Conservation (phyloP, 2,888 invertebrate species). For the Lordiphosa fenestrarum region DNA sequence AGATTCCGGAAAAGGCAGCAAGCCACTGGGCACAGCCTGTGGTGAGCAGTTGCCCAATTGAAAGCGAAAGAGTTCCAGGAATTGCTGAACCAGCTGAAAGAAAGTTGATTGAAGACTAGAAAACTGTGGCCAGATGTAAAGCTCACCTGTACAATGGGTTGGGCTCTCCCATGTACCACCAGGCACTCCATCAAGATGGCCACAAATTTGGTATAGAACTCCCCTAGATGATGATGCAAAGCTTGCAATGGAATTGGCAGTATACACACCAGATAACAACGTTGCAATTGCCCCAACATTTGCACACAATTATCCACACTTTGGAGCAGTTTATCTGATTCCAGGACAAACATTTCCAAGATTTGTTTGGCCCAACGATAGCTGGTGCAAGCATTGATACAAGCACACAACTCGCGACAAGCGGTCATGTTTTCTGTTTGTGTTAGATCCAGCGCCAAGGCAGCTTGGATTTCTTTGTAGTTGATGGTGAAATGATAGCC, state of each 20-base stretch:
- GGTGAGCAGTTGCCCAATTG: constrained; percentile 46
- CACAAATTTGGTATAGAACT: constrained; percentile 74
- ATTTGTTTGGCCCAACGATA: constrained; percentile 78
- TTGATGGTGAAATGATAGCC: constrained; percentile 67
- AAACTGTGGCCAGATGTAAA: too few relatives aligned
- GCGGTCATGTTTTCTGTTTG: constrained; percentile 27
- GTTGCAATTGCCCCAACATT: constrained; percentile 64
- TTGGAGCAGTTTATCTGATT: constrained; percentile 72
- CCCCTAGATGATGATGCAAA: constrained; percentile 57
- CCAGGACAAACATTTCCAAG: constrained; percentile 69
- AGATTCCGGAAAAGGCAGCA: constrained; percentile 39
- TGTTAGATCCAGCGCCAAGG: constrained; percentile 37
- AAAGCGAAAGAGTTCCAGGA: constrained; percentile 53
- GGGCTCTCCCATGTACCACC: constrained; percentile 44
- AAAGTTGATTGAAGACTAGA: too few relatives aligned
- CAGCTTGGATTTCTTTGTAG: constrained; percentile 51
- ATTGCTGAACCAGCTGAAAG: constrained; percentile 46
- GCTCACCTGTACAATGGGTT: constrained; percentile 42
- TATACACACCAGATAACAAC: constrained; percentile 74
- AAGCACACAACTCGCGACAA: constrained; percentile 50
- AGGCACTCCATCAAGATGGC: constrained; percentile 67
- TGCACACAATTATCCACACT: constrained; percentile 43
- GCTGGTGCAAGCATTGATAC: constrained; percentile 60
- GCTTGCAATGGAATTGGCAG: constrained; percentile 67
- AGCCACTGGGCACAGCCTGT: constrained; percentile 9